Conservation (phyloP, 2,113 vertebrate species). For the Halichoerus grypus region DNA sequence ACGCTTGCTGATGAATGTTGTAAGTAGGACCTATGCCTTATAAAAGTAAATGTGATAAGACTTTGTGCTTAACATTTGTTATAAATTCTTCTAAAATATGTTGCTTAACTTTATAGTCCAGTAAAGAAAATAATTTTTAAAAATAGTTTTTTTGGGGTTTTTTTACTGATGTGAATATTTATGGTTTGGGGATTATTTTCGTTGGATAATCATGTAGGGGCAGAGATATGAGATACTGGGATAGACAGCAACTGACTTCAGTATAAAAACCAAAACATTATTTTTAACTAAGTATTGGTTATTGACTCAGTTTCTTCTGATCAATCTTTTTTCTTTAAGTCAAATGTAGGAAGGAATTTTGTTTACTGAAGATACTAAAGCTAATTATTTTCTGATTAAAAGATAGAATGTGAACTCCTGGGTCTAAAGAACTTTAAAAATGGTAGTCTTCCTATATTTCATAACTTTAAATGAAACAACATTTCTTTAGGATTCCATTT, state of each 20-base stretch:
- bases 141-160: neutral
- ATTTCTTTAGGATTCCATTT: neutral
- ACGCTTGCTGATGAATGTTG: neutral
- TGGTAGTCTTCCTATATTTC: neutral
- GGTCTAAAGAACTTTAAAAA: slow-evolving; percentile 20
- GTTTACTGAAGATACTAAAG: neutral
- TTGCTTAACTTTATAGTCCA: neutral
- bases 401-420: neutral
- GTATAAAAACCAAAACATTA: neutral
- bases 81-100: slow-evolving; percentile 15
- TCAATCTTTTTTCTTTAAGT: slow-evolving; percentile 26
- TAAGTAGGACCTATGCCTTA: neutral
- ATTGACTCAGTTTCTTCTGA: neutral
- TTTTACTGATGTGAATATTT: slow-evolving; percentile 4
- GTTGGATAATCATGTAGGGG: neutral
- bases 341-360: neutral
- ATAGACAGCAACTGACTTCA: neutral
- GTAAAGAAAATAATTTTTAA: neutral
- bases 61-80: neutral
- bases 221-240: neutral
- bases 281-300: neutral
- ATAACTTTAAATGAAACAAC: neutral
- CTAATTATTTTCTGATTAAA: slow-evolving; percentile 40
- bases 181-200: neutral
- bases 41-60: slow-evolving; percentile 11